Percentiles rank a stretch among this genome's conserved stretches.
Evolutionary conservation across 1,140 invertebrate genomes (phyloP).

Genomic region (Drosophila santomea): DNA sequence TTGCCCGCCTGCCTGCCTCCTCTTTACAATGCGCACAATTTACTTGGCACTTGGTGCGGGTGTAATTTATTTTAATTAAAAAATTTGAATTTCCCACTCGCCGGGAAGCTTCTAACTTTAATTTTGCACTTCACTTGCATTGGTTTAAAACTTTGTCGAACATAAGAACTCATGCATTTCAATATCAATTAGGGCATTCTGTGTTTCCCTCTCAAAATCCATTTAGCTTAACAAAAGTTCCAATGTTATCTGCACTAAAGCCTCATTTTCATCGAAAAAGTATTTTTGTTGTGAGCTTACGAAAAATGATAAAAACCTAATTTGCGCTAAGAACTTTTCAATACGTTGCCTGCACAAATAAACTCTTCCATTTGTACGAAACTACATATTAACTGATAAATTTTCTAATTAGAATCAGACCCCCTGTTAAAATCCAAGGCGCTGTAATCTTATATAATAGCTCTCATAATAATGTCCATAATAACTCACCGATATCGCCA

Average conservation of each 20-base stretch:
- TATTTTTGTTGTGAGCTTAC: too few relatives aligned
- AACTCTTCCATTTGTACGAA: too few relatives aligned
- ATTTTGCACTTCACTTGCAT: conserved; percentile 8
- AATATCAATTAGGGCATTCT: not conserved
- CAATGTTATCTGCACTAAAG: not conserved
- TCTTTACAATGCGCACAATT: conserved; percentile 18
- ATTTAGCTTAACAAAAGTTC: not conserved
- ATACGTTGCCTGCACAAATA: too few relatives aligned
- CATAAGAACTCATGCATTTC: not conserved
- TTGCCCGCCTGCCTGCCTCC: conserved; percentile 1
- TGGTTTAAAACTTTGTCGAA: conserved; percentile 1
- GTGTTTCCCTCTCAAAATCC: not conserved
- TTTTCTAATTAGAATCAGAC: not conserved
- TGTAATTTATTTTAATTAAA: conserved; percentile 60
- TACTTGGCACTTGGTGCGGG: conserved; percentile 11
- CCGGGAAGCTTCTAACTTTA: conserved; percentile 14
- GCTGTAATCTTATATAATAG: too few relatives aligned
- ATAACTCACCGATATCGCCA: conserved; percentile 81
- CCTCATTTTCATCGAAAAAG: too few relatives aligned
- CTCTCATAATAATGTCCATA: too few relatives aligned
- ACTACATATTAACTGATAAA: too few relatives aligned
- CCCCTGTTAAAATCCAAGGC: too few relatives aligned
- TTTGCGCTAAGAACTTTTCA: too few relatives aligned
- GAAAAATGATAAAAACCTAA: too few relatives aligned
- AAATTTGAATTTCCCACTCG: conserved; percentile 34